Evolutionary conservation across 2,888 invertebrate genomes (phyloP).

Genomic region (Ectobius pallidus): DNA sequence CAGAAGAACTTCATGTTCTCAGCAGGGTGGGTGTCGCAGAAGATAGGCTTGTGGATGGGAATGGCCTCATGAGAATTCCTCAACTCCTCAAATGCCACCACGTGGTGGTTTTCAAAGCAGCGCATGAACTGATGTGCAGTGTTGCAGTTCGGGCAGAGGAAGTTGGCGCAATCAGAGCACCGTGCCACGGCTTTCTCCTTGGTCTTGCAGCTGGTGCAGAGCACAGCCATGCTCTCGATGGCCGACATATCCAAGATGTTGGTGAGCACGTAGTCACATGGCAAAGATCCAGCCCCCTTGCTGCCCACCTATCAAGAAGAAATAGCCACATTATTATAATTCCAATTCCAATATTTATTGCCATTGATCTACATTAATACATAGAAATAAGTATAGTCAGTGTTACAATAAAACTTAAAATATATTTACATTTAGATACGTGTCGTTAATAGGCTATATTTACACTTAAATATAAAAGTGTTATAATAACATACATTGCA

Average conservation of each 20-base stretch:
- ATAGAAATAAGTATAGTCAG: too few relatives aligned
- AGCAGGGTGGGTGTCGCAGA: constrained; percentile 79
- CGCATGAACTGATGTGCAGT: constrained; percentile 96
- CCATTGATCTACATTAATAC: too few relatives aligned
- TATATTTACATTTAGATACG: too few relatives aligned
- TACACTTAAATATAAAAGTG: too few relatives aligned
- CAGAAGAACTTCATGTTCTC: constrained; percentile 90
- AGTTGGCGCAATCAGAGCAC: constrained; percentile 94
- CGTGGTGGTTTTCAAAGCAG: constrained; percentile 94
- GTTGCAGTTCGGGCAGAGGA: constrained; percentile 92
- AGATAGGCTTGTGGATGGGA: constrained; percentile 87
- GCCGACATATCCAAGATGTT: constrained; percentile 84
- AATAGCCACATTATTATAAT: too few relatives aligned
- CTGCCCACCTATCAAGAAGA: constrained; percentile 75
- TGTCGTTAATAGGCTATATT: too few relatives aligned
- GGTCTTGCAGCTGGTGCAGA: constrained; percentile 93
- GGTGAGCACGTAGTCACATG: constrained; percentile 85
- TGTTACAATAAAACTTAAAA: too few relatives aligned
- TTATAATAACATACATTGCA: too few relatives aligned
- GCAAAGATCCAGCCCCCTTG: constrained; percentile 79
- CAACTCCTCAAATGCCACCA: constrained; percentile 86
- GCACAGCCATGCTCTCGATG: constrained; percentile 69
- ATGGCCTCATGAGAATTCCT: constrained; percentile 76
- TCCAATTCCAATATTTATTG: too few relatives aligned
- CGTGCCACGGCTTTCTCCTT: constrained; percentile 93